These are phyloP conservation scores for Tupaia chinensis DNA, from an alignment of 2,113 vertebrate species.

Conservation along the genomic window DNA sequence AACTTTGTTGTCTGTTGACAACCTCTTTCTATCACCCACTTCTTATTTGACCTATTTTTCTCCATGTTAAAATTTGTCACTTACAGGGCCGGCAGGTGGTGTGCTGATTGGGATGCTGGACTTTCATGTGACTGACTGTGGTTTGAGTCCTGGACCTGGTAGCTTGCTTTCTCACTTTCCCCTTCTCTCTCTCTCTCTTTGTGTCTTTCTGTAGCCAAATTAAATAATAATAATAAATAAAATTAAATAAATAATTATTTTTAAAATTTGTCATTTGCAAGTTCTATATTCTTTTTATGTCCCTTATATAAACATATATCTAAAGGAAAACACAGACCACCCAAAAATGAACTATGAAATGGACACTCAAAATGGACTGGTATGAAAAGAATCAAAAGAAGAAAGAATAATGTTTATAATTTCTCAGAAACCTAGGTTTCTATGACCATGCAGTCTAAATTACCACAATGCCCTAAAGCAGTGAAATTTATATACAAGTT, in stretches of 20 bases:
- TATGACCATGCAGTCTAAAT: not conserved
- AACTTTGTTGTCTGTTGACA: too few relatives aligned
- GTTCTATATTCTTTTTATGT: not conserved
- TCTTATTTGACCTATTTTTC: not conserved
- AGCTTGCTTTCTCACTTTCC: too few relatives aligned
- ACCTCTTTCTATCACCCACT: too few relatives aligned
- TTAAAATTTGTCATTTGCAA: not conserved
- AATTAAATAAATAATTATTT: too few relatives aligned
- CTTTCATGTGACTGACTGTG: too few relatives aligned
- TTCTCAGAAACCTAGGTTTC: not conserved
- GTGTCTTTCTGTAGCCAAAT: too few relatives aligned
- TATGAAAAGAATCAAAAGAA: not conserved
- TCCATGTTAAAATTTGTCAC: not conserved
- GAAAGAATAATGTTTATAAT: not conserved
- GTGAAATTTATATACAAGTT: constrained; percentile 37
- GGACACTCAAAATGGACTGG: not conserved
- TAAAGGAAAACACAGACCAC: not conserved
- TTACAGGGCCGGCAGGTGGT: not conserved
- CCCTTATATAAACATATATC: not conserved
- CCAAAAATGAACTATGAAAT: not conserved
- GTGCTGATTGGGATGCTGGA: too few relatives aligned
- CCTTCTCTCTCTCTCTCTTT: too few relatives aligned
- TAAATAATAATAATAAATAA: too few relatives aligned
- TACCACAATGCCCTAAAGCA: constrained; percentile 12
- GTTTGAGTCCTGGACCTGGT: too few relatives aligned